phyloP scores from a whole-genome alignment of 2,797 vertebrate species.

The Chanos chanos region DNA sequence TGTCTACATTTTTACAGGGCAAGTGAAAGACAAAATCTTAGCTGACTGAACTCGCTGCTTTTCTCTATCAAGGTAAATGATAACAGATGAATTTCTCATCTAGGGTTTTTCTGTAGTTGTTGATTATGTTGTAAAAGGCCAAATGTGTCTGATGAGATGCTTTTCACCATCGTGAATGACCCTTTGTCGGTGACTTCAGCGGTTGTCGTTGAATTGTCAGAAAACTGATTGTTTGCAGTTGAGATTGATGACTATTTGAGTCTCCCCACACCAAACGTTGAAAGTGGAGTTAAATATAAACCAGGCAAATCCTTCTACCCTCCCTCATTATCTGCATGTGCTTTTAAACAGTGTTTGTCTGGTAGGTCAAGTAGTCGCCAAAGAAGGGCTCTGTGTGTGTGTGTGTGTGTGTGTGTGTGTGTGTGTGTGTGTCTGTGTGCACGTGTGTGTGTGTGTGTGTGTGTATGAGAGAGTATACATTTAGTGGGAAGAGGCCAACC shows the following conservation, averaged over 20 bases:
- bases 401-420: constrained; percentile 18
- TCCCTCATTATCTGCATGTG: constrained; percentile 22
- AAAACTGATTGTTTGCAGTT: constrained; percentile 2
- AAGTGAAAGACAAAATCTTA: too few relatives aligned
- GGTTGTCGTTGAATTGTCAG: neutral
- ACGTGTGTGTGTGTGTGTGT: constrained; percentile 26
- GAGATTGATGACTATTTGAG: constrained; percentile 10
- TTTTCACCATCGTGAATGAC: neutral
- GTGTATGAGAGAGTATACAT: constrained; percentile 37
- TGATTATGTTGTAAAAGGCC: too few relatives aligned
- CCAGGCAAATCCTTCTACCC: neutral
- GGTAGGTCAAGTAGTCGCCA: constrained; percentile 25
- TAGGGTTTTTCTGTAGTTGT: too few relatives aligned
- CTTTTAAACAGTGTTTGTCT: constrained; percentile 29
- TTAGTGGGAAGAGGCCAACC: constrained; percentile 7
- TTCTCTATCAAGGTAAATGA: too few relatives aligned
- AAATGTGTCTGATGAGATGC: neutral
- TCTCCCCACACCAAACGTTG: constrained; percentile 31
- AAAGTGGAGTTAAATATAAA: constrained; percentile 48
- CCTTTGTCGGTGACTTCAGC: neutral
- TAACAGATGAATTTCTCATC: too few relatives aligned
- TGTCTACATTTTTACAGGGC: too few relatives aligned
- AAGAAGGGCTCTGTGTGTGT: constrained; percentile 16
- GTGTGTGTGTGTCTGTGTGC: constrained; percentile 17
- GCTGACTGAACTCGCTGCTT: too few relatives aligned